Percentiles rank a stretch among this genome's conserved stretches.
phyloP scores from a whole-genome alignment of 1,140 invertebrate species.

The Sycobia sp. region DNA sequence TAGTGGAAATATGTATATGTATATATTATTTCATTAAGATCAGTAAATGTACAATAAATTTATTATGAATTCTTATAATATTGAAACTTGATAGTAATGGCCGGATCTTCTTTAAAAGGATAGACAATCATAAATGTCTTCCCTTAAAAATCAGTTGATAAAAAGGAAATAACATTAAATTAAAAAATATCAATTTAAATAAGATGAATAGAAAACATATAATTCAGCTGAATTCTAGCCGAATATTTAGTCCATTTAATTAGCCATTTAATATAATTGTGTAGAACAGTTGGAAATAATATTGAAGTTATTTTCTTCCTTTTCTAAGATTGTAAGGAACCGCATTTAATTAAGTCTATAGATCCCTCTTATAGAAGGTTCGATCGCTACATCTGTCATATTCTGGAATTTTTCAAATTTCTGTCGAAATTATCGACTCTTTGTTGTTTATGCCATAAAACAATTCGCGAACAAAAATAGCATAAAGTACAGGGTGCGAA shows the following conservation, averaged over 20 bases:
- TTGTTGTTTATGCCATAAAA: constrained; percentile 24
- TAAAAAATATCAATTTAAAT: too few species aligned
- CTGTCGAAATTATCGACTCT: not conserved
- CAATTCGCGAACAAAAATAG: constrained; percentile 3
- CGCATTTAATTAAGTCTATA: constrained; percentile 6
- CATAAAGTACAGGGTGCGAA: constrained; percentile 10
- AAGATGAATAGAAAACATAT: too few species aligned
- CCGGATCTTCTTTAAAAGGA: too few species aligned
- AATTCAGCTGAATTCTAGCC: too few species aligned
- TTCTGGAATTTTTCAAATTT: constrained; percentile 15
- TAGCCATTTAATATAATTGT: too few species aligned
- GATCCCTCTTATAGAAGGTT: constrained; percentile 3
- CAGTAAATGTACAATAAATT: not conserved
- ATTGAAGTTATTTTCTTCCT: too few species aligned
- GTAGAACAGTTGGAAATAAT: too few species aligned
- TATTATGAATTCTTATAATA: too few species aligned
- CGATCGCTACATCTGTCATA: not conserved
- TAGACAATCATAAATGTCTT: too few species aligned
- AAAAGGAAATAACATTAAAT: constrained; percentile 1
- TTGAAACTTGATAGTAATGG: too few species aligned
- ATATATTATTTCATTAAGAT: constrained; percentile 14
- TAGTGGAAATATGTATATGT: constrained; percentile 4
- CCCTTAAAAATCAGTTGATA: constrained; percentile 10
- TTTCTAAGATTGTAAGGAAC: constrained; percentile 5
- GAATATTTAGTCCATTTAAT: too few species aligned